Percentiles rank a stretch among this genome's conserved stretches.
Evolutionary conservation across 2,888 invertebrate genomes (phyloP).

Genomic region (Andrena fulva): DNA sequence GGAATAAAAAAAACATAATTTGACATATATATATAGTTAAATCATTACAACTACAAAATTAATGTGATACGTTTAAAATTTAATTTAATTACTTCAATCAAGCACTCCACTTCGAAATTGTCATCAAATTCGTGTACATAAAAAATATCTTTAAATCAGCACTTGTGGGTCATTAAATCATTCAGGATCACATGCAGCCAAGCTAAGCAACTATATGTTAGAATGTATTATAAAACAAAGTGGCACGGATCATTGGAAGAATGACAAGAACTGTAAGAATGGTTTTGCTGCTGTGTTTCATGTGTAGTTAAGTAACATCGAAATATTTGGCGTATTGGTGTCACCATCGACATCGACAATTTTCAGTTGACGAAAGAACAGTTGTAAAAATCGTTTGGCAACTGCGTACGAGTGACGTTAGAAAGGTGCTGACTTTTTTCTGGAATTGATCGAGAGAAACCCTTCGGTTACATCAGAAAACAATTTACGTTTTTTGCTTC

Average conservation of each 20-base stretch:
- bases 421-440: conserved; percentile 66
- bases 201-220: no score
- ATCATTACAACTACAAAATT: no score
- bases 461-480: conserved; percentile 33
- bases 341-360: conserved; percentile 44
- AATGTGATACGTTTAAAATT: no score
- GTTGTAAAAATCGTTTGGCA: conserved; percentile 59
- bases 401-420: conserved; percentile 69
- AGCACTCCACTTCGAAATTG: no score
- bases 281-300: conserved; percentile 35
- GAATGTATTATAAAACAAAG: neutral
- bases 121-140: no score
- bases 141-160: no score
- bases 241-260: neutral
- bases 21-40: no score
- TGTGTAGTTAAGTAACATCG: conserved; percentile 31
- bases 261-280: conserved; percentile 1
- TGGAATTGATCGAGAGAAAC: conserved; percentile 35
- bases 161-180: no score
- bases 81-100: no score
- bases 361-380: conserved; percentile 47
- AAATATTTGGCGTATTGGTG: conserved; percentile 1
- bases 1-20: no score
- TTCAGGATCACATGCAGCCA: no score
- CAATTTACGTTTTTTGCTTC: conserved; percentile 1